A percentile compares a stretch with the other conserved stretches of the same genome.
Evolutionary conservation across 2,888 invertebrate genomes (phyloP).

Genomic region (Alcis repandata): DNA sequence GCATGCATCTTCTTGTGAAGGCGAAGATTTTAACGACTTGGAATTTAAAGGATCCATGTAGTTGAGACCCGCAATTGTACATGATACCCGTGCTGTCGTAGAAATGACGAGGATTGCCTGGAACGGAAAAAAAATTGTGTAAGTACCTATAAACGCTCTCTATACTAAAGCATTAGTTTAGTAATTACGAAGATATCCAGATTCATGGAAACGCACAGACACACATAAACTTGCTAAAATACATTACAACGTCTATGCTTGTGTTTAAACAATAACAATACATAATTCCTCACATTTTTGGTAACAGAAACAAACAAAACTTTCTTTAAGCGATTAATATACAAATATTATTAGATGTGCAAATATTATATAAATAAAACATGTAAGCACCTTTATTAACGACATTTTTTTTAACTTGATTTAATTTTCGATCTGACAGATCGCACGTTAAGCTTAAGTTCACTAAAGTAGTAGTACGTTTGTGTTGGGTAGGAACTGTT

Average conservation of each 20-base stretch:
- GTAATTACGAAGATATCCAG: too few species aligned
- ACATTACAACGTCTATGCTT: too few species aligned
- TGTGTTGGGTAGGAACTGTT: slow-evolving; percentile 3
- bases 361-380: too few species aligned
- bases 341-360: too few species aligned
- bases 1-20: slow-evolving; percentile 63
- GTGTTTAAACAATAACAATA: too few species aligned
- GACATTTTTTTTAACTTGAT: slow-evolving; percentile 2
- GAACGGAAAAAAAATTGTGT: slow-evolving; percentile 43
- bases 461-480: background rate
- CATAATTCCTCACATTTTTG: too few species aligned
- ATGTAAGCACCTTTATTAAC: slow-evolving; percentile 12
- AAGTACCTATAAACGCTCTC: background rate
- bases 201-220: too few species aligned
- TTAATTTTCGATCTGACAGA: background rate
- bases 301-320: too few species aligned
- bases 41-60: slow-evolving; percentile 58
- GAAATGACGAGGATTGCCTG: slow-evolving; percentile 53
- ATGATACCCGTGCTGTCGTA: slow-evolving; percentile 42
- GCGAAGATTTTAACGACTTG: slow-evolving; percentile 26
- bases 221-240: too few species aligned
- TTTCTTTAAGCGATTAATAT: too few species aligned
- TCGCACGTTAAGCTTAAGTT: background rate
- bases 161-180: too few species aligned
- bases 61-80: slow-evolving; percentile 62